Conservation (phyloP, 2,797 vertebrate genomes). For the Anolis apletophallus region DNA sequence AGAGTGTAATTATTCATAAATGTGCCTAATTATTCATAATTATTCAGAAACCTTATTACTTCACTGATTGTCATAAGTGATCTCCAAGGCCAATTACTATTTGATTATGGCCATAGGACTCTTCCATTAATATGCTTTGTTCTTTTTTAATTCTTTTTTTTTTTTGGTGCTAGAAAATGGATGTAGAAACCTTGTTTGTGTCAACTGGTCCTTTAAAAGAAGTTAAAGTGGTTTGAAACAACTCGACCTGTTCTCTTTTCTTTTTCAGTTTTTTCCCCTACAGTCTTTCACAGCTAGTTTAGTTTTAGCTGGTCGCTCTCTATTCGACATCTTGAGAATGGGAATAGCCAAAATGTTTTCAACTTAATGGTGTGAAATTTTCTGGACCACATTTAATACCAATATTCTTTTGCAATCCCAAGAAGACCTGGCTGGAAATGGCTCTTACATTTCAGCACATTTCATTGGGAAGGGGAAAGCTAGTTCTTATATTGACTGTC, state of each 20-base stretch:
- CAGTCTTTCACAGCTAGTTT: constrained; percentile 70
- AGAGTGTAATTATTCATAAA: constrained; percentile 84
- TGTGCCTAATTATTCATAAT: constrained; percentile 86
- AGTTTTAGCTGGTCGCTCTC: constrained; percentile 70
- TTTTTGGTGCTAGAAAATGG: constrained; percentile 69
- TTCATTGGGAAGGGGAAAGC: not conserved
- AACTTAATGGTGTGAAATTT: not conserved
- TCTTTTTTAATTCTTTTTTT: not conserved
- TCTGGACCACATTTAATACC: not conserved
- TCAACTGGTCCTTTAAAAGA: constrained; percentile 67
- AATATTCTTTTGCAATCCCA: not conserved
- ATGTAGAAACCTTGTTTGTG: constrained; percentile 33
- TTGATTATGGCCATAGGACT: constrained; percentile 77
- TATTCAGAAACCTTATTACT: constrained; percentile 84
- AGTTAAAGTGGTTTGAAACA: constrained; percentile 61
- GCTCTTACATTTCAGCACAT: not conserved
- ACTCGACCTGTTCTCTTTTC: constrained; percentile 47
- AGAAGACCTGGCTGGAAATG: not conserved
- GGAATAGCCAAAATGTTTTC: not conserved
- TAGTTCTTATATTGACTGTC: not conserved
- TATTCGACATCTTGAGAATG: constrained; percentile 75
- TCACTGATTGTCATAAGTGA: constrained; percentile 80
- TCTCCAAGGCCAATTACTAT: constrained; percentile 80
- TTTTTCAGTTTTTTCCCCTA: constrained; percentile 48
- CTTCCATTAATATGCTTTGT: constrained; percentile 53